Evolutionary conservation across 2,113 vertebrate species (phyloP), one percentile per base, ranked within the genome.

Genomic region (Benitochromis conjunctus): DNA sequence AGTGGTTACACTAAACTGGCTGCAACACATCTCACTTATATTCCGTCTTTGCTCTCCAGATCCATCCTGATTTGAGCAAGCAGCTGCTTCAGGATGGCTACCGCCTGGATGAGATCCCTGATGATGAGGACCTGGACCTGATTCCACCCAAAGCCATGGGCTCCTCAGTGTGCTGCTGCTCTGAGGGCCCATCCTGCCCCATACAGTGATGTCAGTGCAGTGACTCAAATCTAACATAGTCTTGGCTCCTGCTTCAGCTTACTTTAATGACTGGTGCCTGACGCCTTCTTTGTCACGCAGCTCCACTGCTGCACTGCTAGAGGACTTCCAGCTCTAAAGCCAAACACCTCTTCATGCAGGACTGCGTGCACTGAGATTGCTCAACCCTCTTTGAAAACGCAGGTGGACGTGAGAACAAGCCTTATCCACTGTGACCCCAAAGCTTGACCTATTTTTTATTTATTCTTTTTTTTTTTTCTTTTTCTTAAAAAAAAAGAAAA

Each of bases 11-110:
- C 36, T 69, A 43, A 24, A 24, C 12, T 43, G 64, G 13, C 46
- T 46, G 66, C 66, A 46, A 21, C 34, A 38, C 6, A 64, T 38
- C 60, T 66, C 34, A 38, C 11, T 38, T 66, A 54, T 19, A 5
- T 1, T 31, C 1, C 43, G 5, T 84, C 12, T 89, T 14, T 79
- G 8, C 19, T 69, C 83, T 96, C 81, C 97, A 99, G 97, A 97
- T 99, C 79, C 98, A 97, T 91, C 98, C 98, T 84, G 98, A 99
- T 87, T 90, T 99, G 86, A 99, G 95, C 93, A 95, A 92, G 69
- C 99, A 99, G 96, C 96, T 99, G 83, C 96, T 99, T 81, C 96
- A 97, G 91, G 98, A 99, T 0, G 98, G 99, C 1, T 99, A 99
- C 91, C 97, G 97, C 54, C 96, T 99, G 1, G 98, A 99, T 0